phyloP scores from a whole-genome alignment of 2,797 vertebrate species.

The Philypnodon macrostomus region DNA sequence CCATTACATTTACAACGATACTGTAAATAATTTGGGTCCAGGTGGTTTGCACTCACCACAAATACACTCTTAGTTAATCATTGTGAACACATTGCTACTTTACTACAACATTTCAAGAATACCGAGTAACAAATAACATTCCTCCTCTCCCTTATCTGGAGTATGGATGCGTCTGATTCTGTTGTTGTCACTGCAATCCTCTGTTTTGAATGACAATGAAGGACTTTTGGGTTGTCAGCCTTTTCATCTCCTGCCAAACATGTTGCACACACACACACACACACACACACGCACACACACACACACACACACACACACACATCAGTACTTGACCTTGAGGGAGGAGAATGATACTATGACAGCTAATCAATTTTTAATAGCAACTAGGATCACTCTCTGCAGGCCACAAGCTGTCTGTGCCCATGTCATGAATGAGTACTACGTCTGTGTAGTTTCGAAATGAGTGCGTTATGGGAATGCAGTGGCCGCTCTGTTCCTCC shows the following conservation, averaged over 20 bases:
- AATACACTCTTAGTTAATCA: no score
- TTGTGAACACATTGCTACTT: no score
- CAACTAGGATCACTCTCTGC: constrained; percentile 57
- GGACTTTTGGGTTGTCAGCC: constrained; percentile 36
- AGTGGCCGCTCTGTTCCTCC: constrained; percentile 57
- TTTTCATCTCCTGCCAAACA: constrained; percentile 53
- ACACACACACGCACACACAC: constrained; percentile 49
- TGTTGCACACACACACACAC: constrained; percentile 44
- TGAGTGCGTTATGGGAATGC: constrained; percentile 56
- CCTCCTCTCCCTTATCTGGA: constrained; percentile 15
- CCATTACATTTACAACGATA: no score
- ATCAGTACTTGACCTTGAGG: constrained; percentile 68
- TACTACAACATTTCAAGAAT: no score
- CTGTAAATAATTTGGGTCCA: no score
- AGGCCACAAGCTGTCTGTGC: constrained; percentile 50
- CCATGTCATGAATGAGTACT: constrained; percentile 37
- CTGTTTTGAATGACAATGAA: constrained; percentile 47
- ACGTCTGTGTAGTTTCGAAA: constrained; percentile 53
- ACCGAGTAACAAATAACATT: not conserved
- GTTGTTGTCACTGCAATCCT: constrained; percentile 8
- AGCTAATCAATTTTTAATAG: constrained; percentile 79
- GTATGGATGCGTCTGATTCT: constrained; percentile 15
- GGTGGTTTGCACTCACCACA: no score
- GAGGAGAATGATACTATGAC: constrained; percentile 64
- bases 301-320: constrained; percentile 40